A percentile compares a stretch with the other conserved stretches of the same genome.
These are phyloP conservation scores for Chloropsis hardwickii DNA, from an alignment of 2,113 vertebrate genomes.

Conservation along the genomic window DNA sequence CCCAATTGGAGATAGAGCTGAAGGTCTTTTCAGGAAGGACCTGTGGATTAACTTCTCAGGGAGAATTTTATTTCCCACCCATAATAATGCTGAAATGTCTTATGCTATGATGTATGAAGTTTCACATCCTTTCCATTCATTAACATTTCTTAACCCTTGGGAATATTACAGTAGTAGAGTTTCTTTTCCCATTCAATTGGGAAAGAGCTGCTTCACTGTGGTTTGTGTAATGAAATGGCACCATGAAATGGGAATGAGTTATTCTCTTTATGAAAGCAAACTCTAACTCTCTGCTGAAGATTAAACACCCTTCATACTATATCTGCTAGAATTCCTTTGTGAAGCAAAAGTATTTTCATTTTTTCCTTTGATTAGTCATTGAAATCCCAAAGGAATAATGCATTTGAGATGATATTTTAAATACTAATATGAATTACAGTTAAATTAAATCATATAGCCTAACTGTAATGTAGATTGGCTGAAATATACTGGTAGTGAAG, in stretches of 20 bases:
- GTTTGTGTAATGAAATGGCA: not conserved
- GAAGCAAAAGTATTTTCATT: not conserved
- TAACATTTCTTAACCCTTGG: not conserved
- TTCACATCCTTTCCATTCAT: conserved; percentile 20
- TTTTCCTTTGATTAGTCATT: not conserved
- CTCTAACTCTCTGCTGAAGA: not conserved
- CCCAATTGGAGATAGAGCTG: not conserved
- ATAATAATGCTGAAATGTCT: not conserved
- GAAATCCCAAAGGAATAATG: not conserved
- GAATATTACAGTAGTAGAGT: not conserved
- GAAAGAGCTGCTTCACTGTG: not conserved
- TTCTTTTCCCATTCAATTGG: not conserved
- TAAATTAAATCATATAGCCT: not conserved
- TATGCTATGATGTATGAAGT: conserved; percentile 27
- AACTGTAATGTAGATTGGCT: not conserved
- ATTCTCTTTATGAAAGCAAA: not conserved
- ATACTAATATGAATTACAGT: not conserved
- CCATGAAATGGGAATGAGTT: not conserved
- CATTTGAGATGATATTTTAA: not conserved
- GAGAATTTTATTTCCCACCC: not conserved
- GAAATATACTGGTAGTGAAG: conserved; percentile 29
- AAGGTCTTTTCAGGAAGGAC: not conserved
- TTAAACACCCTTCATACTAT: not conserved
- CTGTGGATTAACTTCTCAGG: not conserved
- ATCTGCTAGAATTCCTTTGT: not conserved